Evolutionary conservation across 2,113 vertebrate species (phyloP), one percentile per base, ranked within the genome.

Genomic region (Hippocampus guttulatus): DNA sequence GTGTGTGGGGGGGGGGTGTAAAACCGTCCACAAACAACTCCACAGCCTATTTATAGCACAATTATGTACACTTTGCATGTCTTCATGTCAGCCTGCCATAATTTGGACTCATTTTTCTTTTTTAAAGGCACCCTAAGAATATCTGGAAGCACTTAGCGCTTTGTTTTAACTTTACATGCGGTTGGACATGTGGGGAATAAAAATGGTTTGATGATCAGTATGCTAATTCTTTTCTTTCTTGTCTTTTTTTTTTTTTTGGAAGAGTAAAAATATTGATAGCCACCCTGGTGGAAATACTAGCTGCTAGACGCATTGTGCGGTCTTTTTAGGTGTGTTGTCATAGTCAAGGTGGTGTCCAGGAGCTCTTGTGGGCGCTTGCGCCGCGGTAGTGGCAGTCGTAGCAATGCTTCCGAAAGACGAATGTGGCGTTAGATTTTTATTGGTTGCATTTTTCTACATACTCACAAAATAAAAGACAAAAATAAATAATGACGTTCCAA

Each of bases 261-360:
- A 16, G 43, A 47, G 43, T 65, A 47, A 27, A 65, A 65, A 65
- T 65, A 65, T 65, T 65, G 64, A 47, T 43, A 65, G 64, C 64
- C 64, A 65, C 64, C 64, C 64, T 47, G 64, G 41, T 49, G 43
- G 47, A 65, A 65, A 65, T 45, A 14, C 40, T 27, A 47, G 14
- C 64, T 47, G n/a, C 64, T 49, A 25, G n/a, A 65, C 25, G 23
- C 43, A 47, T 27, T 15, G 23, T 65, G 64, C 38, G 64, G 64
- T 65, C 41, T 27, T 47, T 27, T 65, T 16, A 43, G 43, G 23
- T 65, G 64, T 65, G 64, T 65, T 65, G 23, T 65, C 43, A 27
- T 27, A 16, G 23, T 8, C 23, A 25, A 11, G 8, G n/a, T 27
- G 14, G 41, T 16, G 7, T 18, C 25, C 43, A 25, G 41, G 64